Base-by-base conservation (phyloP, 2,113 vertebrate genomes). In the Heliornis fulica region DNA sequence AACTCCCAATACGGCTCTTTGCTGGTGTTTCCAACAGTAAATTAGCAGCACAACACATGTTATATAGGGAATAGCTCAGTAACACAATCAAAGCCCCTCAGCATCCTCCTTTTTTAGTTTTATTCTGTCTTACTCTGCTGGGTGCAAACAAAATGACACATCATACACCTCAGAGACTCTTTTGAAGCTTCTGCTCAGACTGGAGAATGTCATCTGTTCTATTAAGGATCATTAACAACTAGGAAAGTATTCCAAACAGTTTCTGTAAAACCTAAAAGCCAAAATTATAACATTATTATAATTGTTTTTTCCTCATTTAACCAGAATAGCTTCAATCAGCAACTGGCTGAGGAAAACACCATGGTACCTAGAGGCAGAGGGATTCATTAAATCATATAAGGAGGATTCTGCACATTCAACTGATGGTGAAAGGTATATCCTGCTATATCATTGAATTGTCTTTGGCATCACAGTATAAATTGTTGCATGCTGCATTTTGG, bases 121-220 rank as follows among this genome's bases (percentile, higher is more conserved):
- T 96, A 85, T 95, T 91, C 63, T 91, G 66, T 15, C 20, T 94
- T 89, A 61, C n/a, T 69, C 36, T 85, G 41, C 32, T 0, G 5
- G 23, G 32, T 84, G 13, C 82, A 74, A 93, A 84, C n/a, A 11
- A 91, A 89, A 84, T 76, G 94, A 93, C 81, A 94, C 40, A 87
- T 89, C 51, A 66, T 50, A 89, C 57, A 94, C 78, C 77, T 72
- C 76, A 71, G 95, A 92, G 91, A 91, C 22, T 65, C 61, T 89
- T 92, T 76, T 83, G 57, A 69, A 96, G 70, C 69, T 95, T 89
- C 81, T 91, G 57, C 70, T 75, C 66, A 68, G 57, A 53, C 59
- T 85, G 45, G 66, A 95, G 74, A 94, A 87, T 91, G 94, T 81
- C 84, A 89, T 94, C 72, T 89, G 74, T 72, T 96, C 84, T 77